These are phyloP conservation scores for Trileptium ribeirensis DNA, from an alignment of 2,888 invertebrate genomes.

Conservation along the genomic window DNA sequence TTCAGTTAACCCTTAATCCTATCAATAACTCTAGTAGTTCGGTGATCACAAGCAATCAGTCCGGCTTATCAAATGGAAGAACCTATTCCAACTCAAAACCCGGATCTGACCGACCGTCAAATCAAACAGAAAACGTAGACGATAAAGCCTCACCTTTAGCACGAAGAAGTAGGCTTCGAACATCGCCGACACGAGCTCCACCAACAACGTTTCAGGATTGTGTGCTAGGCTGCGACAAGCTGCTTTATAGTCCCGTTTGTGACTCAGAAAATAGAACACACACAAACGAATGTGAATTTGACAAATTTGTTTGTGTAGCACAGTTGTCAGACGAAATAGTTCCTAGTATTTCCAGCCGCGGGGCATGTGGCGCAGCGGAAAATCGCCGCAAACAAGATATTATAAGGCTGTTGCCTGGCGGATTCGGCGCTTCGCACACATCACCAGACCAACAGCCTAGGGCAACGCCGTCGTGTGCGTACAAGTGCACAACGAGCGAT, in stretches of 20 bases:
- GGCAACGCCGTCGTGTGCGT: neutral
- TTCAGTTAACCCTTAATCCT: neutral
- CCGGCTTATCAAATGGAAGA: neutral
- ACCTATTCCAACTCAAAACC: neutral
- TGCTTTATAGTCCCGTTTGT: constrained; percentile 14
- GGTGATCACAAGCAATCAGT: neutral
- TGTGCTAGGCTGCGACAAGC: neutral
- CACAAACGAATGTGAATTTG: constrained; percentile 12
- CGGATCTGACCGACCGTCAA: too few species aligned
- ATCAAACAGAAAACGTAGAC: neutral
- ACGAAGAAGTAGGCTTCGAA: neutral
- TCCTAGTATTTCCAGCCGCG: neutral
- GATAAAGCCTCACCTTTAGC: neutral
- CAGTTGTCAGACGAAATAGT: neutral
- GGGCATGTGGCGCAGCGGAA: neutral
- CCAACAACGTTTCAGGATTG: neutral
- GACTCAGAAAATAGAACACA: neutral
- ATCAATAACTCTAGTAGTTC: neutral
- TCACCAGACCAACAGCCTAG: too few species aligned
- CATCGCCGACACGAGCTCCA: neutral
- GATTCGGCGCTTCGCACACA: neutral
- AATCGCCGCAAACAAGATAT: neutral
- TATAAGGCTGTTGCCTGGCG: neutral
- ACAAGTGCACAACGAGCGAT: neutral
- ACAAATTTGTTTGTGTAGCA: neutral